Evolutionary conservation across 1,140 invertebrate genomes (phyloP).

Genomic region (Diprion similis): DNA sequence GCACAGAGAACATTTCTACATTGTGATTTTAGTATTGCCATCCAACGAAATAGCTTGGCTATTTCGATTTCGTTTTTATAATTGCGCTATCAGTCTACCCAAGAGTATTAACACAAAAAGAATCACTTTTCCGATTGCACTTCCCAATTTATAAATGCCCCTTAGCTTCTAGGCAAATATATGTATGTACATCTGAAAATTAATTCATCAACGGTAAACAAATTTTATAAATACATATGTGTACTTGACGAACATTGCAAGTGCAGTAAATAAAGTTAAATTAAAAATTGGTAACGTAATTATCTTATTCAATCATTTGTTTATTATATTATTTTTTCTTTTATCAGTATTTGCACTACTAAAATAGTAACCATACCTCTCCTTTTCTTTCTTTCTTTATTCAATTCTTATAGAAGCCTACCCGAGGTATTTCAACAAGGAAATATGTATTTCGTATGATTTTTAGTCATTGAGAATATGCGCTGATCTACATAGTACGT

Average conservation of each 20-base stretch:
- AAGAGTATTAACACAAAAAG: constrained; percentile 10
- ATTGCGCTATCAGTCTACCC: constrained; percentile 14
- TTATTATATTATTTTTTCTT: background rate
- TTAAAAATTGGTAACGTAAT: constrained; percentile 16
- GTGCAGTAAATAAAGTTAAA: constrained; percentile 12
- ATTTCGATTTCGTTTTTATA: background rate
- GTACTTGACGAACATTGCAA: constrained; percentile 5
- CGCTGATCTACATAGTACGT: background rate
- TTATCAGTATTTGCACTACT: background rate
- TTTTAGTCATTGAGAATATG: background rate
- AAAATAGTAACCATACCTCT: background rate
- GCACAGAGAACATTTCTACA: constrained; percentile 37
- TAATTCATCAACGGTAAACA: background rate
- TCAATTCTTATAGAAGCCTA: constrained; percentile 3
- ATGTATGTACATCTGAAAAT: constrained; percentile 20
- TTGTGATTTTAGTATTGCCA: constrained; percentile 10
- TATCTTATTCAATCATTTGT: constrained; percentile 8
- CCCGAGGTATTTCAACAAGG: background rate
- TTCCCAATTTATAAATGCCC: constrained; percentile 46
- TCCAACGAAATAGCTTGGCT: background rate
- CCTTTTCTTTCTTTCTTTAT: background rate
- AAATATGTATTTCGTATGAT: background rate
- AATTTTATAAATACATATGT: constrained; percentile 10
- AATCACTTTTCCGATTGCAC: constrained; percentile 46
- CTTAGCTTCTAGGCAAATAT: constrained; percentile 13